These are phyloP conservation scores for Anoura caudifer DNA, from an alignment of 2,113 vertebrate species.

Conservation along the genomic window DNA sequence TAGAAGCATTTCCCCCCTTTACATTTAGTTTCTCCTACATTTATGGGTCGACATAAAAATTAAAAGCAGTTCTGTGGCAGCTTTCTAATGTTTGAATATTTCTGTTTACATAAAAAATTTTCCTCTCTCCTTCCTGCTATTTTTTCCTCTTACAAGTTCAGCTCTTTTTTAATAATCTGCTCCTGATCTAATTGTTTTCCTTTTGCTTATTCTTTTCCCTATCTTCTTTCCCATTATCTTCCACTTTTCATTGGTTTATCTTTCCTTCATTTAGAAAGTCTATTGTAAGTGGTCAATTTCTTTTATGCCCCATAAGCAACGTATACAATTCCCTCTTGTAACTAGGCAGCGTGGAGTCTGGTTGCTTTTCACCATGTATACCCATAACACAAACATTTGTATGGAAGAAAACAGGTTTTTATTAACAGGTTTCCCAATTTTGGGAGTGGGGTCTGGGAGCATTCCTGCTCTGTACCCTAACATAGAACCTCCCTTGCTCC, in stretches of 20 bases:
- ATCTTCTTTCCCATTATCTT: background rate
- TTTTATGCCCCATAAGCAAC: background rate
- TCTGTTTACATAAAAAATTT: background rate
- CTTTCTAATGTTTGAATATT: background rate
- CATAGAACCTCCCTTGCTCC: no score
- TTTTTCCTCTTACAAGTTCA: background rate
- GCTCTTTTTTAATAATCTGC: background rate
- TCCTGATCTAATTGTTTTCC: background rate
- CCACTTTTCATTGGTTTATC: background rate
- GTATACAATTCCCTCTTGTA: background rate
- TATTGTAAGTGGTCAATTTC: background rate
- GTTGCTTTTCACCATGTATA: no score
- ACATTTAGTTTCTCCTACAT: background rate
- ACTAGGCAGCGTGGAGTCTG: no score
- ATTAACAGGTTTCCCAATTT: no score
- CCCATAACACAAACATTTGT: no score
- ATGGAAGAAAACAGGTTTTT: no score
- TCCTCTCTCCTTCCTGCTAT: background rate
- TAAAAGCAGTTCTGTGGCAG: background rate
- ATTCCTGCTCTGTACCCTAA: no score
- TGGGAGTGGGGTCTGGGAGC: no score
- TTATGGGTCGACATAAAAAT: constrained; percentile 8
- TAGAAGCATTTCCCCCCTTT: background rate
- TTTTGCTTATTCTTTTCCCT: background rate
- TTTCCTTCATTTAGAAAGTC: background rate